Base-by-base conservation (phyloP, 2,113 vertebrate species). In the Pseudorasbora parva region DNA sequence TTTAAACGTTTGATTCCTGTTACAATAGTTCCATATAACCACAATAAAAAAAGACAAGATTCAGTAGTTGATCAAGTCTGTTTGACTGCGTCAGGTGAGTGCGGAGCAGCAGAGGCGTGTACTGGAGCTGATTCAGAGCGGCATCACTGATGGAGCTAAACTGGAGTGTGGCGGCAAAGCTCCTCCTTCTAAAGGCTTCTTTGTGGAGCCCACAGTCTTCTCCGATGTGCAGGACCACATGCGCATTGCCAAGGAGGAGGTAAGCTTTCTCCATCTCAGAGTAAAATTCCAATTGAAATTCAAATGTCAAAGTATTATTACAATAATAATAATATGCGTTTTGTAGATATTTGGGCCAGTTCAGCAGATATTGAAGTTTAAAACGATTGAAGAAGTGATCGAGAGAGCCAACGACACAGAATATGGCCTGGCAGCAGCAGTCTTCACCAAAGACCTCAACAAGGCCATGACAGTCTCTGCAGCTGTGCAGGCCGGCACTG, bases 111-210 rank as follows among this genome's bases (percentile, higher is more conserved):
- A 98, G 89, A 96, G 94, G 89, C 96, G 96, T 81, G 94, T 99
- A 83, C 85, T 99, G 94, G 98, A 97, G 84, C 94, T 95, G 82
- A 95, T 99, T 90, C 95, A 97, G 90, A 98, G 96, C 0, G 98
- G 98, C 11, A 96, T 99, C 90, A 94, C 94, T 0, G 98, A 99
- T 91, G 98, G 98, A 2, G 98, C 98, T 78, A 96, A 95, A 86
- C 93, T 99, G 85, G 98, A 99, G 86, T 99, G 98, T 87, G 98
- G 98, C n/a, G 98, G 98, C 74, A 98, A 98, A 93, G 96, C 96
- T 8, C 89, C 96, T 54, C 95, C 95, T 72, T 89, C 94, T 79
- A 98, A 97, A 87, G 98, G 98, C n/a, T 99, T 97, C 92, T 99
- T 96, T 93, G 95, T 99, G 25, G 97, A 99, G 87, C 98, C 98